These are phyloP conservation scores for Nipponacmea schrenckii DNA, from an alignment of 2,888 invertebrate genomes.

Conservation along the genomic window DNA sequence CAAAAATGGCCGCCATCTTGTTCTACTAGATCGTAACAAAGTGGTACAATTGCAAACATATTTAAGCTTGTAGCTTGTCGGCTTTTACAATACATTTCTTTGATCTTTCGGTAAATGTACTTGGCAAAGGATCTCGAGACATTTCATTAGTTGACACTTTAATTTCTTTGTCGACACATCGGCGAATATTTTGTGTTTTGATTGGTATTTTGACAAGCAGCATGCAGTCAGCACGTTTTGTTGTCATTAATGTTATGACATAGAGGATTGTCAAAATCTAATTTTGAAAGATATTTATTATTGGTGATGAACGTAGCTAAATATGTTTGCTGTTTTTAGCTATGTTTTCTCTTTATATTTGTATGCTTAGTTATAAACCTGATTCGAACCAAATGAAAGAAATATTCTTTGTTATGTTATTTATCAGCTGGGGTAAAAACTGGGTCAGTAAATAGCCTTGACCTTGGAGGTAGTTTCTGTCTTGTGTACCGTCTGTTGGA, in stretches of 20 bases:
- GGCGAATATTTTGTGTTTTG: neutral
- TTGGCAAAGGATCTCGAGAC: too few species aligned
- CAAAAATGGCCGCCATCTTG: conserved; percentile 63
- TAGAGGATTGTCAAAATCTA: neutral
- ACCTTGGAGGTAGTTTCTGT: neutral
- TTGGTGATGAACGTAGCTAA: too few species aligned
- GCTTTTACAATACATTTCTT: neutral
- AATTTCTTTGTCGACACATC: too few species aligned
- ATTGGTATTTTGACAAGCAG: conserved; percentile 1
- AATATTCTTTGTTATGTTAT: conserved; percentile 2
- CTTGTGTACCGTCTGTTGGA: too few species aligned
- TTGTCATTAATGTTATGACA: neutral
- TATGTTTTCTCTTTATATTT: neutral
- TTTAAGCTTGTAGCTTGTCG: neutral
- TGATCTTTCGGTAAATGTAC: too few species aligned
- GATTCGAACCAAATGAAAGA: neutral
- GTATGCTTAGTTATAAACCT: conserved; percentile 13
- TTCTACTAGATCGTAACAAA: conserved; percentile 20
- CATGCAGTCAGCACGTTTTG: neutral
- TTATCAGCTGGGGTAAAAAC: neutral
- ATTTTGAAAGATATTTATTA: too few species aligned
- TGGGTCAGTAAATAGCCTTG: conserved; percentile 12
- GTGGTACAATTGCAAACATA: conserved; percentile 4
- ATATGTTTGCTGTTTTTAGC: too few species aligned
- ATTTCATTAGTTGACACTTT: too few species aligned